Conservation (phyloP, 2,888 invertebrate species). For the Volucella inflata region DNA sequence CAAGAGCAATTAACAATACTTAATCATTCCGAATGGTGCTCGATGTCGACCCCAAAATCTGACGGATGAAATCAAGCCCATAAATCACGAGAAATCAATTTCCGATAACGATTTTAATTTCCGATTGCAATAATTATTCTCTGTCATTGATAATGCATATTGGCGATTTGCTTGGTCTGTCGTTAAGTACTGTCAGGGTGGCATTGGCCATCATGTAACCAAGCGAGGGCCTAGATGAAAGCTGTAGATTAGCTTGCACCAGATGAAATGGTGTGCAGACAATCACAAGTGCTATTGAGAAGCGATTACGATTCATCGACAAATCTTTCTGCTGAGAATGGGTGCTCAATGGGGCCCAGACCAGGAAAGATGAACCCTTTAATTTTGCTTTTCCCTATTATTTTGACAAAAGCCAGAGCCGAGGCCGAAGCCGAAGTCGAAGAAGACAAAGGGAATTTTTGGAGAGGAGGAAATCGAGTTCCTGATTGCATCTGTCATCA, state of each 20-base stretch:
- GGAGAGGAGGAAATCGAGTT: slow-evolving; percentile 58
- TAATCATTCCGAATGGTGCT: slow-evolving; percentile 61
- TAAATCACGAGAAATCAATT: slow-evolving; percentile 81
- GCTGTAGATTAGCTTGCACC: slow-evolving; percentile 35
- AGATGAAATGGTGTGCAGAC: slow-evolving; percentile 1
- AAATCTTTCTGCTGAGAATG: slow-evolving; percentile 11
- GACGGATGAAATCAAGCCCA: slow-evolving; percentile 72
- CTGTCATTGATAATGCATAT: slow-evolving; percentile 72
- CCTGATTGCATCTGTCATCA: slow-evolving; percentile 57
- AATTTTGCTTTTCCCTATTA: slow-evolving; percentile 61
- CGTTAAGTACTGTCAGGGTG: slow-evolving; percentile 19
- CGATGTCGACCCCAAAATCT: slow-evolving; percentile 48
- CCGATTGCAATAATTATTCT: slow-evolving; percentile 83
- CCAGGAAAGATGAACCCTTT: slow-evolving; percentile 37
- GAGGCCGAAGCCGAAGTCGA: slow-evolving; percentile 32
- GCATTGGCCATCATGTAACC: neutral
- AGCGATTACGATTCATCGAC: slow-evolving; percentile 51
- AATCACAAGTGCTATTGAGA: neutral
- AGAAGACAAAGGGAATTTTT: slow-evolving; percentile 58
- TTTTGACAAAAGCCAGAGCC: slow-evolving; percentile 63
- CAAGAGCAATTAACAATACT: slow-evolving; percentile 65
- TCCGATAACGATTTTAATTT: slow-evolving; percentile 82
- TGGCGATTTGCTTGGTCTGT: slow-evolving; percentile 31
- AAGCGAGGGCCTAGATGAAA: slow-evolving; percentile 17
- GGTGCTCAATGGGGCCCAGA: neutral